Evolutionary conservation across 1,140 invertebrate species (phyloP).

Genomic region (Drosophila oshimai): DNA sequence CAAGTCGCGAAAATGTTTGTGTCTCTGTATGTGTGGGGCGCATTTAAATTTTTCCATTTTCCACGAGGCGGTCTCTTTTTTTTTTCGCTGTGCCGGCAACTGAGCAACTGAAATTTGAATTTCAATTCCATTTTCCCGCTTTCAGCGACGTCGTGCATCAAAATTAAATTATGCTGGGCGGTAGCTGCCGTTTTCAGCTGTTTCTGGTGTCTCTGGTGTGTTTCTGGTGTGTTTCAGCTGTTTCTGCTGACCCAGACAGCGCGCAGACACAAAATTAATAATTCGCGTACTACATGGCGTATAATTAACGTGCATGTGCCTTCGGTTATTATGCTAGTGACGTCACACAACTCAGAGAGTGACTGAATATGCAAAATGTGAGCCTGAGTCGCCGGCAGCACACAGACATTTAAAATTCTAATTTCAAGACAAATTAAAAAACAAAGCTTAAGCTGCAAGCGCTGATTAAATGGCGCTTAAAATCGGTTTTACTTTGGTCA

Average conservation of each 20-base stretch:
- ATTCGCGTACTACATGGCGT: constrained; percentile 74
- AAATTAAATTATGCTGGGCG: constrained; percentile 77
- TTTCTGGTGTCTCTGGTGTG: constrained; percentile 71
- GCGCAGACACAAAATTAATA: constrained; percentile 77
- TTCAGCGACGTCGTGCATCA: constrained; percentile 57
- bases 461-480: constrained; percentile 76
- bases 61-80: constrained; percentile 39
- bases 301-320: constrained; percentile 79
- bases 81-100: constrained; percentile 29
- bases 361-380: constrained; percentile 66
- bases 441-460: constrained; percentile 64
- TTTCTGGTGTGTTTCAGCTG: constrained; percentile 8
- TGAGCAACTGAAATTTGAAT: constrained; percentile 71
- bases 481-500: constrained; percentile 58
- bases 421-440: constrained; percentile 80
- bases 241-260: constrained; percentile 74
- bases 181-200: constrained; percentile 26
- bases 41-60: constrained; percentile 78
- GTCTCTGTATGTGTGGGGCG: constrained; percentile 37
- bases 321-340: constrained; percentile 69
- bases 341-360: constrained; percentile 46
- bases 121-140: constrained; percentile 63
- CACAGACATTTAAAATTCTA: constrained; percentile 77
- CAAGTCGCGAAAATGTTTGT: constrained; percentile 33
- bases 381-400: not conserved